A percentile compares a stretch with the other conserved stretches of the same genome.
These are phyloP conservation scores for Garrulus glandarius DNA, from an alignment of 2,797 vertebrate genomes.

Conservation along the genomic window DNA sequence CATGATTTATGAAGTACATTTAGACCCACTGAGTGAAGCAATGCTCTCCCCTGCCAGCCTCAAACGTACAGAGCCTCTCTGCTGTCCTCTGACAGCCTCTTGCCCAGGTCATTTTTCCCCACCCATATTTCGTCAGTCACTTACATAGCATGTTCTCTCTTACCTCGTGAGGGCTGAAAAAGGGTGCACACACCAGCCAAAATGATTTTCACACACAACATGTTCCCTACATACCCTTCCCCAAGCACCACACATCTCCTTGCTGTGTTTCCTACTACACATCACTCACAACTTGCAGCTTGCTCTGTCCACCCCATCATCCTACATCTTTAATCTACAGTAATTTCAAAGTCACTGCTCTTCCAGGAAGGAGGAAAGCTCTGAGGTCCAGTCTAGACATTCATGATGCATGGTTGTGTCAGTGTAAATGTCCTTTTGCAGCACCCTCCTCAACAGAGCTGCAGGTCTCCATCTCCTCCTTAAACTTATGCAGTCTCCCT, in stretches of 20 bases:
- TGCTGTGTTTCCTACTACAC: not conserved
- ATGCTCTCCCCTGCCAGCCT: not conserved
- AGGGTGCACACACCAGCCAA: not conserved
- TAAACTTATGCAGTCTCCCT: not conserved
- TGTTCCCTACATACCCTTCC: fast-evolving
- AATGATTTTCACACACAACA: fast-evolving
- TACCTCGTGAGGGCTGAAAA: not conserved
- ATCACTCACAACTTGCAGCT: not conserved
- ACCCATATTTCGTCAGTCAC: not conserved
- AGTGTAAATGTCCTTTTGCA: not conserved
- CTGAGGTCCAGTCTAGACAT: not conserved
- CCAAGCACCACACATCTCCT: not conserved
- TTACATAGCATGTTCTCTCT: not conserved
- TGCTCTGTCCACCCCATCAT: not conserved
- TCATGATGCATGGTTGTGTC: fast-evolving
- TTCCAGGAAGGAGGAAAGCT: not conserved
- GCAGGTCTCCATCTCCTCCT: not conserved
- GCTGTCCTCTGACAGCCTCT: not conserved
- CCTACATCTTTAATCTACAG: not conserved
- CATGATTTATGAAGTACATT: not conserved
- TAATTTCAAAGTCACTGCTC: not conserved
- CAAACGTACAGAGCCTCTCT: not conserved
- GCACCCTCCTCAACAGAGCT: not conserved
- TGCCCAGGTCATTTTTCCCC: not conserved
- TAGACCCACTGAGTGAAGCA: not conserved